These are phyloP conservation scores for Dusona sp. DNA, from an alignment of 2,888 invertebrate species.

Conservation along the genomic window DNA sequence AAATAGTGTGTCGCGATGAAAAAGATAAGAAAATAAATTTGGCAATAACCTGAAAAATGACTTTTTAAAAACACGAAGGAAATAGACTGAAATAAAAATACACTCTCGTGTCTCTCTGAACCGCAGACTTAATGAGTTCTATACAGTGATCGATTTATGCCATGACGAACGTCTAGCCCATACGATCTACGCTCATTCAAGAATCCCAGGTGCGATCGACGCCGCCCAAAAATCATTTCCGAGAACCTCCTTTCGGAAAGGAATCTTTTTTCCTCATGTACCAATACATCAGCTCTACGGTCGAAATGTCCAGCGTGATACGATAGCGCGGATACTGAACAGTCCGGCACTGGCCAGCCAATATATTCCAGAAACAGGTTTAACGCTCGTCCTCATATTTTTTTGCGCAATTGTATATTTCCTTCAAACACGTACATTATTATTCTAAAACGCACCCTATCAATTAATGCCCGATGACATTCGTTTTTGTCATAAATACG, in stretches of 20 bases:
- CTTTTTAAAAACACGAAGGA: background rate
- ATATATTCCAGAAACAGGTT: conserved; percentile 74
- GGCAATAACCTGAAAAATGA: background rate
- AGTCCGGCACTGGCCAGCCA: conserved; percentile 72
- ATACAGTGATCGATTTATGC: conserved; percentile 86
- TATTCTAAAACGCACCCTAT: too few relatives aligned
- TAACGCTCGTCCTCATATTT: background rate
- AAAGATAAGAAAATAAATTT: background rate
- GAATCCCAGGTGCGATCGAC: conserved; percentile 85
- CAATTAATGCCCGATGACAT: too few relatives aligned
- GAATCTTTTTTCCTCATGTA: conserved; percentile 85
- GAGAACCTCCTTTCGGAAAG: conserved; percentile 86
- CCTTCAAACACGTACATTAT: too few relatives aligned
- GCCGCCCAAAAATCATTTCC: conserved; percentile 85
- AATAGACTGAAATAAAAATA: background rate
- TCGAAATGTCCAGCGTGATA: conserved; percentile 67
- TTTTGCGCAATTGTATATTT: background rate
- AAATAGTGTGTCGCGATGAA: background rate
- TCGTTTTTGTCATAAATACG: too few relatives aligned
- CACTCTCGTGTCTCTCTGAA: background rate
- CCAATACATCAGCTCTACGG: conserved; percentile 80
- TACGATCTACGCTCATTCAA: conserved; percentile 86
- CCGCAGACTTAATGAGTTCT: conserved; percentile 79
- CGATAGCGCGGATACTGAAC: conserved; percentile 74
- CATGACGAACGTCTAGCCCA: conserved; percentile 85